Percentiles rank a stretch among this genome's conserved stretches.
Conservation (phyloP, 2,888 invertebrate genomes). For the Ashinkailepas kermadecensis region DNA sequence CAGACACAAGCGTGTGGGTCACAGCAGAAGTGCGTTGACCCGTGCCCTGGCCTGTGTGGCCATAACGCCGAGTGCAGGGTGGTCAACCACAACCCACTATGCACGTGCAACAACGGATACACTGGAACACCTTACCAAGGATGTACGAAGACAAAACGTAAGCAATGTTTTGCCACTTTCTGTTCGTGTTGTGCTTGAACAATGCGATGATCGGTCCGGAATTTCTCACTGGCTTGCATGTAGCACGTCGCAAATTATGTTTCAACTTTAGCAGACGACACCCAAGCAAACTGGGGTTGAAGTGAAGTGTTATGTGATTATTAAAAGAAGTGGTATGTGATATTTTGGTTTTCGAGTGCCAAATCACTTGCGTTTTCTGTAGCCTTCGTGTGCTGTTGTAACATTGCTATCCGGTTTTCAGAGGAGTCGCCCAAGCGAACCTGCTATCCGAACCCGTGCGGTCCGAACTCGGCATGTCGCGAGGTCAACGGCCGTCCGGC, state of each 20-base stretch:
- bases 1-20: constrained; percentile 60
- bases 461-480: constrained; percentile 66
- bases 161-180: neutral
- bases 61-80: constrained; percentile 37
- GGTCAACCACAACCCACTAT: constrained; percentile 40
- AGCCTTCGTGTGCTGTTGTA: too few species aligned
- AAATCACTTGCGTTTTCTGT: too few species aligned
- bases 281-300: too few species aligned
- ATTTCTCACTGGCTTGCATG: too few species aligned
- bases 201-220: too few species aligned
- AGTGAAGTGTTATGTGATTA: too few species aligned
- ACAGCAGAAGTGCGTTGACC: constrained; percentile 31
- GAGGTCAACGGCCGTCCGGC: constrained; percentile 45
- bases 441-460: constrained; percentile 60
- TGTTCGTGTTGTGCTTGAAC: too few species aligned
- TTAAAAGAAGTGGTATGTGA: too few species aligned
- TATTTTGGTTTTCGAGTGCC: too few species aligned
- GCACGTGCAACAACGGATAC: constrained; percentile 75
- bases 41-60: constrained; percentile 60
- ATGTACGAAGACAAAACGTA: constrained; percentile 45
- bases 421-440: constrained; percentile 42
- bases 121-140: constrained; percentile 77
- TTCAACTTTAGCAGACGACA: too few species aligned
- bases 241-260: too few species aligned
- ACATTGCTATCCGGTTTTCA: neutral